These are phyloP conservation scores for Morpho achilles DNA, from an alignment of 2,888 invertebrate genomes.

Conservation along the genomic window DNA sequence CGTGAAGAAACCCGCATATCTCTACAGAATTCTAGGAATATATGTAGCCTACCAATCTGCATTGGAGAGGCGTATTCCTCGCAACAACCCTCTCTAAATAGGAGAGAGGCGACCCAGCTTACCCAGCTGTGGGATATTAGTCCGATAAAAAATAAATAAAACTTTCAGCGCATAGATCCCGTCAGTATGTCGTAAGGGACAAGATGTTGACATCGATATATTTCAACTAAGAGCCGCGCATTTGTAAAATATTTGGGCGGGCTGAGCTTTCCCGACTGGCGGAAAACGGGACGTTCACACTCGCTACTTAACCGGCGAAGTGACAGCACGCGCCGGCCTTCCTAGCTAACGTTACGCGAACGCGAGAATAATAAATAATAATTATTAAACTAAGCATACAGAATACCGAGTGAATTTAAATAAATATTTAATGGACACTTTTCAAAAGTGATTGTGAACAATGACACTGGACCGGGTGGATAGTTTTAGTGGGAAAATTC, in stretches of 20 bases:
- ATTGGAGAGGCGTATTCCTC: too few relatives aligned
- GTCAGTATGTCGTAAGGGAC: slow-evolving; percentile 1
- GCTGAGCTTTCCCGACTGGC: slow-evolving; percentile 52
- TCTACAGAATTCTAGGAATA: too few relatives aligned
- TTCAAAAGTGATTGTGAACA: slow-evolving; percentile 40
- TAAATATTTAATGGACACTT: slow-evolving; percentile 18
- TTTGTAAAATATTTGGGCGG: slow-evolving; percentile 43
- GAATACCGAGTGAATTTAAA: slow-evolving; percentile 2
- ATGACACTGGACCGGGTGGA: slow-evolving; percentile 74
- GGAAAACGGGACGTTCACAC: slow-evolving; percentile 48
- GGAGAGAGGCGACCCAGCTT: too few relatives aligned
- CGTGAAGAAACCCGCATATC: too few relatives aligned
- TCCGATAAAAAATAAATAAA: too few relatives aligned
- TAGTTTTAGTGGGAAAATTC: slow-evolving; percentile 69
- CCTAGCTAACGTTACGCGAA: slow-evolving; percentile 20
- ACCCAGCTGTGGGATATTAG: too few relatives aligned
- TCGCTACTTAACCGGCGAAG: slow-evolving; percentile 38
- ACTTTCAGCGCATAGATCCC: neutral
- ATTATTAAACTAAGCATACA: neutral
- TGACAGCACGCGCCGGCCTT: slow-evolving; percentile 45
- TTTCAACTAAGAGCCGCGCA: slow-evolving; percentile 17
- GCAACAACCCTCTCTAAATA: too few relatives aligned
- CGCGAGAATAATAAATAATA: slow-evolving; percentile 1
- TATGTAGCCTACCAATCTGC: too few relatives aligned
- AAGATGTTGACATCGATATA: slow-evolving; percentile 14